Evolutionary conservation across 1,140 invertebrate genomes (phyloP), one percentile per base, ranked within the genome.

Genomic region (Caenorhabditis inopinata): DNA sequence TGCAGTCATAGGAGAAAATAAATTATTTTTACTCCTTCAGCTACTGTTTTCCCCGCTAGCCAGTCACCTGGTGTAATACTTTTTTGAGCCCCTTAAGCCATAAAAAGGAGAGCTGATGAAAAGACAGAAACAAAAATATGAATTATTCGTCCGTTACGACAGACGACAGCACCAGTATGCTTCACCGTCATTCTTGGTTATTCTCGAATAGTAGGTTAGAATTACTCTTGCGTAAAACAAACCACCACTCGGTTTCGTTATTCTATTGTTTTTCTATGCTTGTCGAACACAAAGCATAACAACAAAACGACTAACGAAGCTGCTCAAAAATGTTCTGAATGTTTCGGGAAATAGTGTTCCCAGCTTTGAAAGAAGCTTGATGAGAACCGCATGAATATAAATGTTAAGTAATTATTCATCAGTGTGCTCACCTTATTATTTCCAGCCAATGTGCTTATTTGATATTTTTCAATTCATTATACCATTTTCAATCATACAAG

Each of bases 101-200:
- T 7, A 21, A 68, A 68, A 68, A 68, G 32, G 58, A 58, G 51
- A n/a, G 48, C 21, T 29, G 12, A 68, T 38, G 58, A 68, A 38
- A 18, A 68, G 58, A 68, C 58, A 68, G n/a, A n/a, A n/a, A 68
- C 58, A 68, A 68, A 68, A 68, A 68, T 68, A 68, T 68, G 32
- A 68, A 68, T 68, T 42, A 68, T 68, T 68, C 58, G 29, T 68
- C 58, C 58, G 14, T 29, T 16, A 68, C 53, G 53, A 58, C 53
- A 35, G 53, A 58, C 53, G 53, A 58, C 53, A 32, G 23, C 16
- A 32, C 58, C 18, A 38, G 51, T 32, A n/a, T 32, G 53, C 58
- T 68, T 29, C 58, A 68, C 58, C 32, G 58, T 68, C 58, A 68
- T 58, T 58, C 38, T 68, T 68, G 5, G 58, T 68, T 68, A 68